These are phyloP conservation scores for Brachyhypopomus occidentalis DNA, from an alignment of 2,113 vertebrate species.

Conservation along the genomic window DNA sequence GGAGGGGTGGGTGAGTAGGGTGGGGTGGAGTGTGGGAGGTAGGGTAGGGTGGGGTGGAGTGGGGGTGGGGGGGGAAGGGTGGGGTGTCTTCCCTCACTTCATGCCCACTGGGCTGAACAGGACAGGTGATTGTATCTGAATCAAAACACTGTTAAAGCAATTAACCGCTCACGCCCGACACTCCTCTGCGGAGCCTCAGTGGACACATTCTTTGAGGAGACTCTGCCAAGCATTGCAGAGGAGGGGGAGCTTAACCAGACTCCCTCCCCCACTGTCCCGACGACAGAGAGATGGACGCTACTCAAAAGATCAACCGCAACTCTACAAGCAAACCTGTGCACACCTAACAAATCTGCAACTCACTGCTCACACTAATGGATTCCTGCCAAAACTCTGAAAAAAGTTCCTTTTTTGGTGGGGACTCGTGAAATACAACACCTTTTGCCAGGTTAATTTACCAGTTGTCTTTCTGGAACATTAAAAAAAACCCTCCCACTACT, in stretches of 20 bases:
- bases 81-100: slow-evolving; percentile 61
- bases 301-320: not conserved
- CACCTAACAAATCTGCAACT: not conserved
- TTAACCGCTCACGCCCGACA: slow-evolving; percentile 65
- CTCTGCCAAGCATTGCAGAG: slow-evolving; percentile 63
- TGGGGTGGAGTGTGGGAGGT: slow-evolving; percentile 30
- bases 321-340: not conserved
- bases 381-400: not conserved
- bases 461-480: not conserved
- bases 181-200: slow-evolving; percentile 65
- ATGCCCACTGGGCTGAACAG: slow-evolving; percentile 76
- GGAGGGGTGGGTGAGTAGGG: slow-evolving; percentile 43
- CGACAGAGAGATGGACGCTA: slow-evolving; percentile 26
- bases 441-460: not conserved
- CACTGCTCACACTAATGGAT: not conserved
- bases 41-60: not conserved
- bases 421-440: not conserved
- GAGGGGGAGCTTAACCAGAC: slow-evolving; percentile 45
- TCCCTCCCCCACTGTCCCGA: not conserved
- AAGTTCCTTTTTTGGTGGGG: not conserved
- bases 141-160: slow-evolving; percentile 81
- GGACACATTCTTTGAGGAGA: slow-evolving; percentile 65
- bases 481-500: not conserved
- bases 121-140: slow-evolving; percentile 78
- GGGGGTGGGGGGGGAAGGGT: not conserved